Evolutionary conservation across 92 coral and sea anemone genomes (phyloP).

Genomic region (Palythoa caribaeorum): DNA sequence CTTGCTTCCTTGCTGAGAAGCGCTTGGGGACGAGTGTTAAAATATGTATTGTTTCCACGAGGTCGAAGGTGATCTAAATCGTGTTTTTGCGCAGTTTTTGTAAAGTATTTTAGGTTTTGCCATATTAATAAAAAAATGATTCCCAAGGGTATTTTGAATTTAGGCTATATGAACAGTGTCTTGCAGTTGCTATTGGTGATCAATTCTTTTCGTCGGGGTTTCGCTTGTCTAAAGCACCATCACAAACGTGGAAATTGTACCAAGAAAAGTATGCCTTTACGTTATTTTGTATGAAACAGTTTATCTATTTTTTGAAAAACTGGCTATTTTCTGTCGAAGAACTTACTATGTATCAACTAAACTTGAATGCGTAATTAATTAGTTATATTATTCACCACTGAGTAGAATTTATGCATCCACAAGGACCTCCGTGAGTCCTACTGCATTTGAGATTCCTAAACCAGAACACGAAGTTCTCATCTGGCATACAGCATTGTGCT

Average conservation of each 20-base stretch:
- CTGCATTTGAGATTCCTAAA: too few species aligned
- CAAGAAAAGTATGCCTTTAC: neutral
- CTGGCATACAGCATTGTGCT: neutral
- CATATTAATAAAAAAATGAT: neutral
- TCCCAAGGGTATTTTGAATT: neutral
- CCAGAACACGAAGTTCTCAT: too few species aligned
- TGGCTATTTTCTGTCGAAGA: neutral
- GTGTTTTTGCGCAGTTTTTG: neutral
- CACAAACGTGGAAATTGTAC: neutral
- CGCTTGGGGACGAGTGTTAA: too few species aligned
- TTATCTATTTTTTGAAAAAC: neutral
- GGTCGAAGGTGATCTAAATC: too few species aligned
- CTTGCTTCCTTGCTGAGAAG: too few species aligned
- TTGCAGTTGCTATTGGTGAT: neutral
- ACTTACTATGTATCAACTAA: neutral
- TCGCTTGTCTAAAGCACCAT: neutral
- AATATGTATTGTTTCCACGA: neutral
- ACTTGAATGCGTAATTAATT: neutral
- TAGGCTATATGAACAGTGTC: neutral
- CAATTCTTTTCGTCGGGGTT: neutral
- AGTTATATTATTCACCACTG: neutral
- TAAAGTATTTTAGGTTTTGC: neutral
- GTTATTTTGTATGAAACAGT: too few species aligned
- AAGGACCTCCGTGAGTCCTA: too few species aligned
- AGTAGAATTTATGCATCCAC: too few species aligned